These are phyloP conservation scores for Ceratina calcarata DNA, from an alignment of 1,140 invertebrate genomes.

Conservation along the genomic window DNA sequence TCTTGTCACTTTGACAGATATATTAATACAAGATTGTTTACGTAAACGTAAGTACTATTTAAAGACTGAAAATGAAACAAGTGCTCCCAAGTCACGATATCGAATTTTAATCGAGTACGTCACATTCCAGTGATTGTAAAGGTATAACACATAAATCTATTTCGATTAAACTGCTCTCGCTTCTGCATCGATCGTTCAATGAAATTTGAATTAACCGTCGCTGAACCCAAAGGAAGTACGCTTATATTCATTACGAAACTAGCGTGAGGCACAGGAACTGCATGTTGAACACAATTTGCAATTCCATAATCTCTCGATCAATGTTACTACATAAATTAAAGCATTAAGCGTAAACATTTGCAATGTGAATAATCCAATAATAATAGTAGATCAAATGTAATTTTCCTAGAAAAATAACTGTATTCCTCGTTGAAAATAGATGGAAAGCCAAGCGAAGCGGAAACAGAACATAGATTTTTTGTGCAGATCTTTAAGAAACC, in stretches of 20 bases:
- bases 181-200: slow-evolving; percentile 7
- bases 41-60: too few relatives aligned
- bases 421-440: too few relatives aligned
- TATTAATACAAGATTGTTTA: too few relatives aligned
- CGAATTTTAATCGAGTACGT: not conserved
- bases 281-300: not conserved
- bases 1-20: not conserved
- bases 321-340: not conserved
- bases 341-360: too few relatives aligned
- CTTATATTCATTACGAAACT: slow-evolving; percentile 1
- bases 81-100: not conserved
- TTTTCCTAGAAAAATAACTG: too few relatives aligned
- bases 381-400: too few relatives aligned
- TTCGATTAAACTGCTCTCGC: not conserved
- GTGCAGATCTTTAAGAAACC: not conserved
- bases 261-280: not conserved
- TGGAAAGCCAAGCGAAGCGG: too few relatives aligned
- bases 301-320: not conserved
- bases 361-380: too few relatives aligned
- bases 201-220: slow-evolving; percentile 3
- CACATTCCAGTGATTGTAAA: not conserved
- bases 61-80: too few relatives aligned
- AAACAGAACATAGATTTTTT: not conserved
- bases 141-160: slow-evolving; percentile 10
- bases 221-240: not conserved